phyloP scores from a whole-genome alignment of 2,797 vertebrate genomes.

The Mus caroli region DNA sequence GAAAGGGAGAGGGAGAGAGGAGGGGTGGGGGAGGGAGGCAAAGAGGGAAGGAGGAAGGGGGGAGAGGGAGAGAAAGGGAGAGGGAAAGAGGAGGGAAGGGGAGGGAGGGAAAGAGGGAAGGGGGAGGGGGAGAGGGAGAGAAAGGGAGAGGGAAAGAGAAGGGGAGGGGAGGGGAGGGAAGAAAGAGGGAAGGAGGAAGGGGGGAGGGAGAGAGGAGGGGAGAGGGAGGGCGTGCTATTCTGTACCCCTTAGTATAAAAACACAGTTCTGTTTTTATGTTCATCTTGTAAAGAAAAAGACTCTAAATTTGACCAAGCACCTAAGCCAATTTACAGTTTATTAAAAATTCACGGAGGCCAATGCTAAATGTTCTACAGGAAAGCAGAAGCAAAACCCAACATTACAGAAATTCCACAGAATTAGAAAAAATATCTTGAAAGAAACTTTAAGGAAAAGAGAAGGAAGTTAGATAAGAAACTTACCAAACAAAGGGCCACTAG shows the following conservation, averaged over 20 bases:
- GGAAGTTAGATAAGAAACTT: neutral
- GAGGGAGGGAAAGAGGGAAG: too few species aligned
- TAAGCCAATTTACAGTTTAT: conserved; percentile 35
- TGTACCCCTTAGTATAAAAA: conserved; percentile 5
- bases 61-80: neutral
- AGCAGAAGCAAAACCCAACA: neutral
- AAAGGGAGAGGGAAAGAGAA: neutral
- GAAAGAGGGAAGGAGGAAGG: too few species aligned
- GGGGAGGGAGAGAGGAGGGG: neutral
- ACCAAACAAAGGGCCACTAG: neutral
- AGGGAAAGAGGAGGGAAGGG: neutral
- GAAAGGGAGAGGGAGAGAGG: too few species aligned
- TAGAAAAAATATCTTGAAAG: neutral
- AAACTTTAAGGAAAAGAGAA: conserved; percentile 22
- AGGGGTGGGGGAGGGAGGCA: neutral
- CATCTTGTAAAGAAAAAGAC: neutral
- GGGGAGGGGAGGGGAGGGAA: neutral
- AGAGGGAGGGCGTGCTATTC: neutral
- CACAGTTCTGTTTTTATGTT: neutral
- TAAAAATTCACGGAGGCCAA: conserved; percentile 12
- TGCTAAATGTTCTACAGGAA: neutral
- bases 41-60: neutral
- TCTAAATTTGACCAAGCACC: conserved; percentile 15
- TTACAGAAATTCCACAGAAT: neutral
- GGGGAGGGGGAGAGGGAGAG: neutral